phyloP scores from a whole-genome alignment of 2,113 vertebrate species.

The Steatornis caripensis region DNA sequence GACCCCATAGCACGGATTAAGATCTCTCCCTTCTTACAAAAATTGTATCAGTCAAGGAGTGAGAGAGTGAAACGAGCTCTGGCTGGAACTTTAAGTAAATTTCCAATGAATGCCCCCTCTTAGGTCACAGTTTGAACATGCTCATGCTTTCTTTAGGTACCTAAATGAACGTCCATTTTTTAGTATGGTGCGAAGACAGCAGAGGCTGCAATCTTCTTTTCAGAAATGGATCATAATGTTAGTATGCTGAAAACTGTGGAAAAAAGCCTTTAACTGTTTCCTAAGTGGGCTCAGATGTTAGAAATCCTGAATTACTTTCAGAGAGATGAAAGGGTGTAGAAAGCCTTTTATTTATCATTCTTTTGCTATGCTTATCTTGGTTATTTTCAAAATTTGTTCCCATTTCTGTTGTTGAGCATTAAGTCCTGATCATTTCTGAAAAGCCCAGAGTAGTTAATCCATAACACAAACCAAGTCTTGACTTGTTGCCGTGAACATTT shows the following conservation, averaged over 20 bases:
- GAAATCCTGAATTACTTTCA: not conserved
- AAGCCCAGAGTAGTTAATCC: not conserved
- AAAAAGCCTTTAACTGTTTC: not conserved
- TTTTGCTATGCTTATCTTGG: not conserved
- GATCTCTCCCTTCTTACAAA: not conserved
- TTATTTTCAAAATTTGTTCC: not conserved
- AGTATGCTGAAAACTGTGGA: not conserved
- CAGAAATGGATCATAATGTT: not conserved
- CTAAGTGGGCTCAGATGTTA: not conserved
- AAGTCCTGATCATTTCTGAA: not conserved
- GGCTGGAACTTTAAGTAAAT: not conserved
- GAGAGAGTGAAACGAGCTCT: not conserved
- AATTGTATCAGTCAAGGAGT: not conserved
- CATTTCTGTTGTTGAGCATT: not conserved
- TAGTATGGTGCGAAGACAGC: not conserved
- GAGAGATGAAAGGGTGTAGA: not conserved
- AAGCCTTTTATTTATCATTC: not conserved
- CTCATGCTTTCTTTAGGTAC: not conserved
- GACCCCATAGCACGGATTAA: not conserved
- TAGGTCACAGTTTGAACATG: not conserved
- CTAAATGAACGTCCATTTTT: not conserved
- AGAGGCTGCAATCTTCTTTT: not conserved
- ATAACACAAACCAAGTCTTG: not conserved
- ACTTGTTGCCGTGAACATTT: not conserved
- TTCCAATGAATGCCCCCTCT: not conserved